These are phyloP conservation scores for Dendronephthya gigantea DNA, from an alignment of 64 coral and sea anemone species.

Conservation along the genomic window DNA sequence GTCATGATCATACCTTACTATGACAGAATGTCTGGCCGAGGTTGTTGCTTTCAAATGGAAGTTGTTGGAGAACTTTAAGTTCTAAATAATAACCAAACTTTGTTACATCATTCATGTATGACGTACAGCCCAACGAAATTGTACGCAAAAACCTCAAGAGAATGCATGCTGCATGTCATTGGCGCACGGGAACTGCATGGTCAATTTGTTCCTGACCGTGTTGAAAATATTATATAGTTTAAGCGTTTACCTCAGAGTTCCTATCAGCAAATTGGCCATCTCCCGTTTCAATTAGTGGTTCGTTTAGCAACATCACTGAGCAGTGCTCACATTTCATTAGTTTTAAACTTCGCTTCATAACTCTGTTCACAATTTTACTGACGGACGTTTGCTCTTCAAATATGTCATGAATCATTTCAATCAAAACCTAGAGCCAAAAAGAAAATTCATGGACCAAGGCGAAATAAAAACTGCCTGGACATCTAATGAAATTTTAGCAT, in stretches of 20 bases:
- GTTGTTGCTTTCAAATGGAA: neutral
- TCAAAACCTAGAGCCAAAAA: constrained; percentile 53
- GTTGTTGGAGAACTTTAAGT: constrained; percentile 3
- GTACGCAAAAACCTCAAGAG: too few species aligned
- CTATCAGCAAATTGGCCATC: neutral
- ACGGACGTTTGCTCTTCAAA: constrained; percentile 98
- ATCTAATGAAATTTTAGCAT: too few species aligned
- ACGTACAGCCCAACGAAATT: too few species aligned
- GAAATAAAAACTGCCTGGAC: too few species aligned
- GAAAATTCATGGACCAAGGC: neutral
- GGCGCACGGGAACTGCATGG: too few species aligned
- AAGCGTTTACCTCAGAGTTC: neutral
- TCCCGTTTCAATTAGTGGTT: constrained; percentile 27
- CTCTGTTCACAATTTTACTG: constrained; percentile 83
- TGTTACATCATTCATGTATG: too few species aligned
- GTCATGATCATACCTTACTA: neutral
- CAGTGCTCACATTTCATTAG: constrained; percentile 91
- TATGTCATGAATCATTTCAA: constrained; percentile 95
- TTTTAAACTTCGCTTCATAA: constrained; percentile 75
- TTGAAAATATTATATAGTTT: too few species aligned
- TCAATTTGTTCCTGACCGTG: too few species aligned
- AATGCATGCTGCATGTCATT: too few species aligned
- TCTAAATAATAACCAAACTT: neutral
- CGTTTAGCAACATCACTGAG: constrained; percentile 74
- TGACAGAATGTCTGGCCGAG: neutral